Base-by-base conservation (phyloP, 2,888 invertebrate genomes). In the Yponomeuta cagnagella region DNA sequence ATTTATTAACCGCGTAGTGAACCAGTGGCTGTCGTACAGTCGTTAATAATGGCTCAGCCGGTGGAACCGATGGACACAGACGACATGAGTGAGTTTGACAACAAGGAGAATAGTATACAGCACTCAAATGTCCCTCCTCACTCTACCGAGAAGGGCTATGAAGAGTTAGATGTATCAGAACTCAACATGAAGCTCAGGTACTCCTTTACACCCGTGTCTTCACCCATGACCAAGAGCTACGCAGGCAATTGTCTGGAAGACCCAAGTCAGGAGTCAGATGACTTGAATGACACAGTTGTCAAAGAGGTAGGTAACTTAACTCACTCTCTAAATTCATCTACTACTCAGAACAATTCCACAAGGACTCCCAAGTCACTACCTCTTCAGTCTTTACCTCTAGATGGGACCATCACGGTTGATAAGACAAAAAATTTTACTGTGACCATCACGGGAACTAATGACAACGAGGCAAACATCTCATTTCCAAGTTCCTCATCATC, bases 171-270 rank as follows among this genome's bases (percentile, higher is more conserved):
- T 77, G 86, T 88, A 1, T 88, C 91, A 0, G 91, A 91, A 73
- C 77, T 89, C 10, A 91, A 88, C 76, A 90, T 90, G 89, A 91
- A 87, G 78, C 77, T 91, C 67, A 86, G 90, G 79, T 90, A 88
- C 74, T 90, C 90, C 9, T 77, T 85, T 23, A 90, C 90, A n/a
- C 90, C 91, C 10, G 81, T 80, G 0, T 77, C 86, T 1, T 90
- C 90, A 10, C 89, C 90, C 3, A 89, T 91, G 90, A 88, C 91
- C 3, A 89, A 85, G 75, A 91, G 91, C 74, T 87, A 77, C 74
- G 86, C 87, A 9, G 82, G 79, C 10, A 78, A 83, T 72, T 82
- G 77, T 72, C 74, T 78, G 48, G 87, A 88, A 69, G 84, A 82
- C 73, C 83, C 76, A 71, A 79, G 71, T 70, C 72, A 76, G 63